phyloP scores from a whole-genome alignment of 2,797 vertebrate genomes.

The Percopsis omiscomaycus region DNA sequence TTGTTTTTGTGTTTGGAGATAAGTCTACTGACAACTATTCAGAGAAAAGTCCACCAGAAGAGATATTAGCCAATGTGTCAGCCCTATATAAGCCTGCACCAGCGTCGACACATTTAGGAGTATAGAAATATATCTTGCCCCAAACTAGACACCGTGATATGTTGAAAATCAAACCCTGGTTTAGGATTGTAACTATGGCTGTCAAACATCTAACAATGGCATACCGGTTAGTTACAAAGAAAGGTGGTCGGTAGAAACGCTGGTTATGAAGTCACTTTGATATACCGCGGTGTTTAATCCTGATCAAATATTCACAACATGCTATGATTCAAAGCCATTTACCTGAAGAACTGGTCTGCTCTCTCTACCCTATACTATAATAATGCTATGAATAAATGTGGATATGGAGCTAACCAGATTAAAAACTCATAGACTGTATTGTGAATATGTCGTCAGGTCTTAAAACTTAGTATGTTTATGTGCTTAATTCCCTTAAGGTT shows the following conservation, averaged over 20 bases:
- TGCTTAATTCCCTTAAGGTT: not conserved
- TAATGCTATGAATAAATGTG: not conserved
- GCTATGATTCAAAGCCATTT: slow-evolving; percentile 28
- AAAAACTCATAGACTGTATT: slow-evolving; percentile 19
- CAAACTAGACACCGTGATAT: not conserved
- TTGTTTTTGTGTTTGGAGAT: slow-evolving; percentile 31
- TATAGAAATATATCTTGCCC: slow-evolving; percentile 4
- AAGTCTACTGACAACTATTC: slow-evolving; percentile 2
- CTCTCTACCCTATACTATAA: slow-evolving; percentile 1
- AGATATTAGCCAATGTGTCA: slow-evolving; percentile 9
- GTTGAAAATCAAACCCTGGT: slow-evolving; percentile 8
- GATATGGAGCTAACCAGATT: not conserved
- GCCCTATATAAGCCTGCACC: slow-evolving; percentile 11
- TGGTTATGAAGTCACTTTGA: not conserved
- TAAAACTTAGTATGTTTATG: slow-evolving; percentile 8
- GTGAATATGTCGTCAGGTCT: slow-evolving; percentile 29
- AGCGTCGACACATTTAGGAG: not conserved
- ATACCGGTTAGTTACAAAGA: not conserved
- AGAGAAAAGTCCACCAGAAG: not conserved
- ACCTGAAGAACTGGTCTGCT: slow-evolving; percentile 16
- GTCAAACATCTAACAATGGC: slow-evolving; percentile 22
- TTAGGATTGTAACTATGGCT: not conserved
- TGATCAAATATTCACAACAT: slow-evolving; percentile 24
- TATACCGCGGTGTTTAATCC: not conserved
- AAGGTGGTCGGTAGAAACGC: not conserved